Evolutionary conservation across 2,888 invertebrate genomes (phyloP).

Genomic region (Andrena camellia): DNA sequence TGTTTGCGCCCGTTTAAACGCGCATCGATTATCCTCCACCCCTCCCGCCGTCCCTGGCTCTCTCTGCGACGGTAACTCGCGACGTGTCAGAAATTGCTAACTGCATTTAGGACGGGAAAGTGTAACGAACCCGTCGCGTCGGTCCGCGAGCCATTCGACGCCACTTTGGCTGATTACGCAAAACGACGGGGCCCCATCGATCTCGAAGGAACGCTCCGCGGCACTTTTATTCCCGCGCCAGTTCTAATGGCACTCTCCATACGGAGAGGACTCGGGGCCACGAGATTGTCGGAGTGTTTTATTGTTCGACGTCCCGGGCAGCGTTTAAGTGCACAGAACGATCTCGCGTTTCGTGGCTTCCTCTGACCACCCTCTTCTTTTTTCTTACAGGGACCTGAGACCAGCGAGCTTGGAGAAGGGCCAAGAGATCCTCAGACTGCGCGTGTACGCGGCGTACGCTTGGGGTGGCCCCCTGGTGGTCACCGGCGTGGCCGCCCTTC

Average conservation of each 20-base stretch:
- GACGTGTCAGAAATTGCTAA: background rate
- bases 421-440: constrained; percentile 92
- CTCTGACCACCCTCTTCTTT: constrained; percentile 42
- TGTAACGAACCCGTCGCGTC: constrained; percentile 8
- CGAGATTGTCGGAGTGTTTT: constrained; percentile 55
- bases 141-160: background rate
- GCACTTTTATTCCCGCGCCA: constrained; percentile 32
- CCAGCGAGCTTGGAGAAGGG: constrained; percentile 94
- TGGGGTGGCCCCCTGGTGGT: constrained; percentile 94
- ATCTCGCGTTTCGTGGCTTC: constrained; percentile 49
- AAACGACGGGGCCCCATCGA: constrained; percentile 29
- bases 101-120: background rate
- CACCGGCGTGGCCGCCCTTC: constrained; percentile 90
- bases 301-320: constrained; percentile 53
- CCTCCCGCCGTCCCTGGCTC: constrained; percentile 2
- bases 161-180: constrained; percentile 30
- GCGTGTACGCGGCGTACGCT: constrained; percentile 93
- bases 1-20: constrained; percentile 26
- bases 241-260: constrained; percentile 50
- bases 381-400: constrained; percentile 90
- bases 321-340: constrained; percentile 64
- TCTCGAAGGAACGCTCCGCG: constrained; percentile 25
- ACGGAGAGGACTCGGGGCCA: constrained; percentile 17
- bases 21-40: background rate
- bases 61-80: background rate